These are phyloP conservation scores for Helicoverpa armigera DNA, from an alignment of 1,140 invertebrate species.

Conservation along the genomic window DNA sequence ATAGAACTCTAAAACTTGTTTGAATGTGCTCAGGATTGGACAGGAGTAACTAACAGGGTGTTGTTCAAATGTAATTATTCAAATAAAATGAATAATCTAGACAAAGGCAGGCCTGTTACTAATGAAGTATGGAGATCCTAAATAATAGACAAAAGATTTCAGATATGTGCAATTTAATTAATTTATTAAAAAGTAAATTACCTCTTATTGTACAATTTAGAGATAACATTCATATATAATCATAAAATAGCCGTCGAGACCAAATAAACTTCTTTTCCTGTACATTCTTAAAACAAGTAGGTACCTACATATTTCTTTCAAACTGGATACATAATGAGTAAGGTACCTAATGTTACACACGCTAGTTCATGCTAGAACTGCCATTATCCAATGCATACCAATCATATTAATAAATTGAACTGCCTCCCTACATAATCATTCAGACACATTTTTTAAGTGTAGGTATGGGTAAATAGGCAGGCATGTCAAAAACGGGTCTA, in stretches of 20 bases:
- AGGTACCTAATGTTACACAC: neutral
- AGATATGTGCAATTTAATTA: slow-evolving; percentile 66
- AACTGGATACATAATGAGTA: slow-evolving; percentile 15
- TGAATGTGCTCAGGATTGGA: too few species aligned
- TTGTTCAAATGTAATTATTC: too few species aligned
- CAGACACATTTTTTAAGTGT: too few species aligned
- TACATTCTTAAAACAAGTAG: slow-evolving; percentile 37
- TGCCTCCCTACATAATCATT: too few species aligned
- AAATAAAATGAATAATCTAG: too few species aligned
- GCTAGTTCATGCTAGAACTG: neutral
- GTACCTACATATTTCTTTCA: neutral
- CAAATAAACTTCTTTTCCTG: slow-evolving; percentile 42
- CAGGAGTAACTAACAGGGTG: too few species aligned
- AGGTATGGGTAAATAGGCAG: too few species aligned
- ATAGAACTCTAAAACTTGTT: too few species aligned
- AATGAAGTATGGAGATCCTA: neutral
- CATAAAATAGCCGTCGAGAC: slow-evolving; percentile 51
- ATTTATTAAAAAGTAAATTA: slow-evolving; percentile 59
- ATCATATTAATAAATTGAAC: neutral
- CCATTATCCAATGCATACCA: neutral
- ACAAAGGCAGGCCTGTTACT: neutral
- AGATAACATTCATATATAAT: slow-evolving; percentile 57
- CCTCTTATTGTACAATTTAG: slow-evolving; percentile 61
- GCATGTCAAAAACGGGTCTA: too few species aligned
- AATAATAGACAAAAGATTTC: slow-evolving; percentile 52